phyloP scores from a whole-genome alignment of 2,113 vertebrate species.

The Laticauda laticaudata region DNA sequence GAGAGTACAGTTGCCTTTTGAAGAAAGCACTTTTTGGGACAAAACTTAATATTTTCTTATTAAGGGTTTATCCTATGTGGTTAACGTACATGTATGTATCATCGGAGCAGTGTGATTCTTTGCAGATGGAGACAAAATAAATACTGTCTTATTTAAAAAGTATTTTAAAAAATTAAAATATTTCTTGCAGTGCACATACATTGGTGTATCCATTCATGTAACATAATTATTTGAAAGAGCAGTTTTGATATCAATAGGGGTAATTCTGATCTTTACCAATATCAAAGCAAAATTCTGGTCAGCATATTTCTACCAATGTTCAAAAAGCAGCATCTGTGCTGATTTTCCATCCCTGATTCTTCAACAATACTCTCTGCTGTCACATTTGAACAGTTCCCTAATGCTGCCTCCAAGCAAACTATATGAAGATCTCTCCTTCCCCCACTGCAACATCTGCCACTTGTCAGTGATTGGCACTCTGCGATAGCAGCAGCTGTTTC shows the following conservation, averaged over 20 bases:
- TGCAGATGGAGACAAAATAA: neutral
- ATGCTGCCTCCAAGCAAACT: conserved; percentile 49
- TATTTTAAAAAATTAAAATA: conserved; percentile 10
- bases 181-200: conserved; percentile 17
- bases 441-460: neutral
- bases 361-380: conserved; percentile 17
- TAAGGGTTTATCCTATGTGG: neutral
- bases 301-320: conserved; percentile 42
- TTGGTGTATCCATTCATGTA: neutral
- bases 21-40: neutral
- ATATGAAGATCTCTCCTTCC: neutral
- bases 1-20: neutral
- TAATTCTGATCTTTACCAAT: conserved; percentile 37
- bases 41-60: neutral
- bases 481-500: conserved; percentile 30
- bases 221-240: conserved; percentile 13
- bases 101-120: neutral
- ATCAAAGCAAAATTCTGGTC: conserved; percentile 52
- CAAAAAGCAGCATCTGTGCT: conserved; percentile 51
- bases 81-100: neutral
- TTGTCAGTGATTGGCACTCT: conserved; percentile 40
- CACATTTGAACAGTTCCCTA: conserved; percentile 64
- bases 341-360: conserved; percentile 46
- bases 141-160: conserved; percentile 23
- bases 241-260: conserved; percentile 28